Conservation (phyloP, 1,140 invertebrate genomes). For the Neodiprion lecontei region DNA sequence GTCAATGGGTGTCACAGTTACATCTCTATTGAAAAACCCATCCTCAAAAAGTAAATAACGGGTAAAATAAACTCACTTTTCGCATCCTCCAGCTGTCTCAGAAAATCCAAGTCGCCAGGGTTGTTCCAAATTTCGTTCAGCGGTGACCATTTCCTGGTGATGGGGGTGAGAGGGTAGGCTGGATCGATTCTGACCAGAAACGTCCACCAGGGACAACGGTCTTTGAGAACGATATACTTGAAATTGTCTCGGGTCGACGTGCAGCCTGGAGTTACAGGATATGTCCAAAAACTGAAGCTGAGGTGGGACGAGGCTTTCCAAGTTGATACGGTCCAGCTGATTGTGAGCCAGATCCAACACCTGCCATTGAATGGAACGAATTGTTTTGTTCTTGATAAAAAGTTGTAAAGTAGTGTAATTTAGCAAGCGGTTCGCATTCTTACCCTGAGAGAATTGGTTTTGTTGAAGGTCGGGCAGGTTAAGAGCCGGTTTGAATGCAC, state of each 20-base stretch:
- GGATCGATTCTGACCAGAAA: constrained; percentile 77
- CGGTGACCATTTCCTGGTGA: constrained; percentile 65
- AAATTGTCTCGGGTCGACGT: constrained; percentile 82
- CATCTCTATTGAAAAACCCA: no score
- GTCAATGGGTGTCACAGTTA: no score
- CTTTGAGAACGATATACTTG: constrained; percentile 78
- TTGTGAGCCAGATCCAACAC: constrained; percentile 87
- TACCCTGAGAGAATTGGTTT: constrained; percentile 74
- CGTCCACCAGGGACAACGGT: constrained; percentile 82
- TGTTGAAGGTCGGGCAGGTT: constrained; percentile 77
- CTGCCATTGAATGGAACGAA: constrained; percentile 40
- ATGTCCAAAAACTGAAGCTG: constrained; percentile 85
- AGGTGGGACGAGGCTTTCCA: constrained; percentile 76
- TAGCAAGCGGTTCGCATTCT: constrained; percentile 14
- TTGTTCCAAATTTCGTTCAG: constrained; percentile 64
- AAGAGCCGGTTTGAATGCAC: constrained; percentile 83
- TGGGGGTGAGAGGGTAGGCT: constrained; percentile 69
- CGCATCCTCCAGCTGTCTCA: constrained; percentile 77
- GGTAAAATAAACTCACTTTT: constrained; percentile 54
- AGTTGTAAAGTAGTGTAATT: background rate
- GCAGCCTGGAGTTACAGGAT: constrained; percentile 80
- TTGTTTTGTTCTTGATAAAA: background rate
- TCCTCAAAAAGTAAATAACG: no score
- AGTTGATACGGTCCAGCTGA: constrained; percentile 79
- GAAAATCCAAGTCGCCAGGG: constrained; percentile 85